Base-by-base conservation (phyloP, 2,888 invertebrate genomes). In the Drosophila lutescens region DNA sequence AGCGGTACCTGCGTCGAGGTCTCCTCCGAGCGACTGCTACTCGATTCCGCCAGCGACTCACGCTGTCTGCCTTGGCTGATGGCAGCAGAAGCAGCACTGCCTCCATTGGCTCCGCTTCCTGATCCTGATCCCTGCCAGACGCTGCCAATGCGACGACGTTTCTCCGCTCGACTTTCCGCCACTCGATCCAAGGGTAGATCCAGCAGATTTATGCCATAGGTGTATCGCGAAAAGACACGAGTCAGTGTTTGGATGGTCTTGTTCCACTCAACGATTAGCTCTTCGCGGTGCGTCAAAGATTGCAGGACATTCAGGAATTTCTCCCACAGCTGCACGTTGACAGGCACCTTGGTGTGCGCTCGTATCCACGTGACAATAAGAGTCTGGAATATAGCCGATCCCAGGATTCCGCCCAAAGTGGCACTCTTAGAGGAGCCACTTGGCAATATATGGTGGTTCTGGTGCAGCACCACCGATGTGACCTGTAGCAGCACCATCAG, bases 231-330 rank as follows among this genome's bases (percentile, higher is more conserved):
- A 65, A 99, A 93, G 40, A 99, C 98, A 73, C 98, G 94, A 0
- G 99, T 99, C 78, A 99, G 92, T 0, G 98, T 99, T 90, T 98
- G 98, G 95, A 99, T 95, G n/a, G 98, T 98, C 95, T 98, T 98
- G 95, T 97, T 97, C 98, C 98, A 99, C 91, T 99, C 98, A 74
- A 96, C 96, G 73, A 99, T 96, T 12, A 99, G 94, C 90, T 98
- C 98, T 90, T 98, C 98, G 95, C 98, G 98, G 78, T 96, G 96
- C 0, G 98, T 98, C 7, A 99, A 94, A 1, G 97, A 95, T 0
- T 96, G 96, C 17, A 99, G 93, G 10, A 98, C 96, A 70, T 95
- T 94, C 89, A 98, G 94, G 91, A 99, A 98, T 90, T 97, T 96
- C 93, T 98, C 98, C 99, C 99, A 99, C 47, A 99, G 93, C 86